Conservation (phyloP, 2,888 invertebrate species). For the Lamellibrachia columna region DNA sequence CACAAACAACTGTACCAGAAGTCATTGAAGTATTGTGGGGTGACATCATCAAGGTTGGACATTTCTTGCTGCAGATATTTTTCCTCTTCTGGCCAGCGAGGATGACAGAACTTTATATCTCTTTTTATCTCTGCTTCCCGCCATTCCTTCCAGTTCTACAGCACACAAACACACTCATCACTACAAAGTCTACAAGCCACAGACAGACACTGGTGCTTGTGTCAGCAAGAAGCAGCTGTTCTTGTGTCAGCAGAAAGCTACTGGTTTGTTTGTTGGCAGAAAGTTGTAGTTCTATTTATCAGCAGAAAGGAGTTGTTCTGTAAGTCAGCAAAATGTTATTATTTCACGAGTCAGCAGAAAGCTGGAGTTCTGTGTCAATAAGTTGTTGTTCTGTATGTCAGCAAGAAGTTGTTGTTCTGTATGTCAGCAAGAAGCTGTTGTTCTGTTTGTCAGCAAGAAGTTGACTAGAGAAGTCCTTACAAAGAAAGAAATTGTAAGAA, state of each 20-base stretch:
- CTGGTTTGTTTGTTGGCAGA: not conserved
- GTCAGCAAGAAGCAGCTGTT: not conserved
- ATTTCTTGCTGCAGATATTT: slow-evolving; percentile 52
- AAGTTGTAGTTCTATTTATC: not conserved
- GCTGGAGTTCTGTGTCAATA: too few relatives aligned
- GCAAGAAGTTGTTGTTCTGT: too few relatives aligned
- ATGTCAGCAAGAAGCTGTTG: too few relatives aligned
- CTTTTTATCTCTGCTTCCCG: slow-evolving; percentile 50
- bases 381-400: too few relatives aligned
- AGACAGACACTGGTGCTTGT: too few relatives aligned
- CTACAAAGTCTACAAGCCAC: too few relatives aligned
- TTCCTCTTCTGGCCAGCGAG: slow-evolving; percentile 62
- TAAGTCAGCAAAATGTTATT: too few relatives aligned
- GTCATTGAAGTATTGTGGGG: slow-evolving; percentile 60
- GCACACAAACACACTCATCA: not conserved
- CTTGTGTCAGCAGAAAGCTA: not conserved
- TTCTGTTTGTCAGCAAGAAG: too few relatives aligned
- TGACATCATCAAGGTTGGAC: slow-evolving; percentile 46
- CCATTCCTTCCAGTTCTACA: slow-evolving; percentile 45
- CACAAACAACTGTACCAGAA: slow-evolving; percentile 48
- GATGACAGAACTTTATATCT: slow-evolving; percentile 58
- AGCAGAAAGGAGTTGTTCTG: not conserved
- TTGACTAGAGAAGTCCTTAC: too few relatives aligned
- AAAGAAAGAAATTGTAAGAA: too few relatives aligned
- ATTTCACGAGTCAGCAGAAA: too few relatives aligned